These are phyloP conservation scores for Galleria mellonella DNA, from an alignment of 1,140 invertebrate genomes.

Conservation along the genomic window DNA sequence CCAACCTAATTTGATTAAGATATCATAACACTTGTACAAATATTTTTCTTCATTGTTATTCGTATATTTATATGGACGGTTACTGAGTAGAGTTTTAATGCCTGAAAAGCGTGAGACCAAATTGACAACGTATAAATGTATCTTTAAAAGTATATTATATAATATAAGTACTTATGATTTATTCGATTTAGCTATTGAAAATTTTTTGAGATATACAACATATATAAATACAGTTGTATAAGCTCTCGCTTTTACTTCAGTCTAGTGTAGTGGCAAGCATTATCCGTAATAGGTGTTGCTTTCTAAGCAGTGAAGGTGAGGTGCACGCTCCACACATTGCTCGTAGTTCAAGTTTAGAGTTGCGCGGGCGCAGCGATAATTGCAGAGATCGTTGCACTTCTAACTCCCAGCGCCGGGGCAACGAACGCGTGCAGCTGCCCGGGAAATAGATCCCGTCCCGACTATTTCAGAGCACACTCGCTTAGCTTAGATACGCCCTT, in stretches of 20 bases:
- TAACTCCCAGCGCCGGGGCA: slow-evolving; percentile 65
- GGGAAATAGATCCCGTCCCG: slow-evolving; percentile 69
- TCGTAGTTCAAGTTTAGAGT: slow-evolving; percentile 66
- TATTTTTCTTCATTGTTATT: slow-evolving; percentile 39
- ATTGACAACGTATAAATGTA: slow-evolving; percentile 1
- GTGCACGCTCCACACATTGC: slow-evolving; percentile 44
- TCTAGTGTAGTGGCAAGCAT: slow-evolving; percentile 29
- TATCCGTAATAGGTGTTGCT: slow-evolving; percentile 61
- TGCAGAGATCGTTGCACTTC: slow-evolving; percentile 66
- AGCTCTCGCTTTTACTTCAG: slow-evolving; percentile 62
- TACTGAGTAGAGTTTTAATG: too few relatives aligned
- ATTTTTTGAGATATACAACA: too few relatives aligned
- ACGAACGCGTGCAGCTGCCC: slow-evolving; percentile 67
- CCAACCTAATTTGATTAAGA: slow-evolving; percentile 36
- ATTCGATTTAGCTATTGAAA: too few relatives aligned
- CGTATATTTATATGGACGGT: not conserved
- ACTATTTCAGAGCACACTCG: slow-evolving; percentile 67
- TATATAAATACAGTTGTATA: not conserved
- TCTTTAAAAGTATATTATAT: too few relatives aligned
- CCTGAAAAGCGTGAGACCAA: slow-evolving; percentile 18
- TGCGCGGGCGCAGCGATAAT: slow-evolving; percentile 48
- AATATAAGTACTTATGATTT: too few relatives aligned
- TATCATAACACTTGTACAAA: slow-evolving; percentile 45
- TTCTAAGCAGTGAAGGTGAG: slow-evolving; percentile 70
- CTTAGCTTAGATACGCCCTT: slow-evolving; percentile 43